Conservation (phyloP, 2,888 invertebrate species). For the Lepidonotus clava region DNA sequence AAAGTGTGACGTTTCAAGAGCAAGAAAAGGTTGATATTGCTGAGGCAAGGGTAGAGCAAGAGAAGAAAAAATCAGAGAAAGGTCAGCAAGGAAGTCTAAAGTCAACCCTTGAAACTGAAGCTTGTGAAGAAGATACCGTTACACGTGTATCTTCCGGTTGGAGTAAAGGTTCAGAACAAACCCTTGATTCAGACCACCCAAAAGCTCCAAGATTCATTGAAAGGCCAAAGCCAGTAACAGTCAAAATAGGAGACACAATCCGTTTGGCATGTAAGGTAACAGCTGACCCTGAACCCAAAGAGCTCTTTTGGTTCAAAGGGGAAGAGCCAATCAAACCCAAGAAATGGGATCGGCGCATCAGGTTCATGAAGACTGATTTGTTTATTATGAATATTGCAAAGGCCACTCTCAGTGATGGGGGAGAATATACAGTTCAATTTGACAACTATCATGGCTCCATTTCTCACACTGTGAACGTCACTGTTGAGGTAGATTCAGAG, state of each 20-base stretch:
- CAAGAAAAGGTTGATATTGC: too few relatives aligned
- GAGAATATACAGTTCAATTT: conserved; percentile 38
- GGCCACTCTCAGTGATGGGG: conserved; percentile 15
- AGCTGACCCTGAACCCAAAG: conserved; percentile 63
- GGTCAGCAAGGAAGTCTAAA: background rate
- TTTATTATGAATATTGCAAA: conserved; percentile 32
- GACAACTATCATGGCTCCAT: conserved; percentile 30
- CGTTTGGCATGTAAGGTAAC: conserved; percentile 38
- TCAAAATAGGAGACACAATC: conserved; percentile 52
- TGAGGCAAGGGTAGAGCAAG: background rate
- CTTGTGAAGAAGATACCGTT: background rate
- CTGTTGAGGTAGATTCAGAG: background rate
- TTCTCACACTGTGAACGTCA: conserved; percentile 24
- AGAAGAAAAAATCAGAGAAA: background rate
- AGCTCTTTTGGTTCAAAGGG: conserved; percentile 76
- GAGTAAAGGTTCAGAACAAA: background rate
- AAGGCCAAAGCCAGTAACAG: conserved; percentile 50
- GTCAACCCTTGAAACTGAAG: background rate
- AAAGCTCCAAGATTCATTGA: conserved; percentile 51
- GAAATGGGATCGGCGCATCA: conserved; percentile 49
- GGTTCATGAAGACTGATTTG: conserved; percentile 15
- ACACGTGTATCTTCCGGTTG: background rate
- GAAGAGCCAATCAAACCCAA: conserved; percentile 65
- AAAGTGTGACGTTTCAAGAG: too few relatives aligned
- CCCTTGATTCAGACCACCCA: background rate